Evolutionary conservation across 2,888 invertebrate species (phyloP).

Genomic region (Exephanes ischioxanthus): DNA sequence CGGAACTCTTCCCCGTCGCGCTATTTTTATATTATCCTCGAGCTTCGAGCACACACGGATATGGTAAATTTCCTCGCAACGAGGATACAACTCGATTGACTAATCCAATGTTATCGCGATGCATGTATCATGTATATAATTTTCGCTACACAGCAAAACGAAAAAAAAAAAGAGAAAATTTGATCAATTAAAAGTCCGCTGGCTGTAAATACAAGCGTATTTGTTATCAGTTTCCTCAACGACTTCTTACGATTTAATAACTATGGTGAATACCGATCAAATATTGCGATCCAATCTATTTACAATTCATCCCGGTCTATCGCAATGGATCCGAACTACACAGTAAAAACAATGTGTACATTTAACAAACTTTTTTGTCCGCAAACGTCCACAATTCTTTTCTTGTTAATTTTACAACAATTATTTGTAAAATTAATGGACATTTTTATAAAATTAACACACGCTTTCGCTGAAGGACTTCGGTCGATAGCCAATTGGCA

Average conservation of each 20-base stretch:
- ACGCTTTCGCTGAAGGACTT: no score
- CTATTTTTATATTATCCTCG: slow-evolving; percentile 4
- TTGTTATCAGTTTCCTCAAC: not conserved
- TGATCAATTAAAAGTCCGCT: not conserved
- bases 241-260: not conserved
- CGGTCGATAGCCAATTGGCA: no score
- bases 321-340: no score
- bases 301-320: not conserved
- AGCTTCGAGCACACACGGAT: not conserved
- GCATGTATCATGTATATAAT: not conserved
- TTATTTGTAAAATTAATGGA: no score
- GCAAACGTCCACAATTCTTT: no score
- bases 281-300: no score
- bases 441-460: no score
- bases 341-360: no score
- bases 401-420: no score
- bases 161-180: not conserved
- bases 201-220: not conserved
- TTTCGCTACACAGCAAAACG: not conserved
- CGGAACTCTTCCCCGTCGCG: slow-evolving; percentile 2
- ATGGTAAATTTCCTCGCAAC: not conserved
- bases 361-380: no score
- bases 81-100: not conserved
- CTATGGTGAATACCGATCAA: not conserved
- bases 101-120: not conserved